Base-by-base conservation (phyloP, 2,113 vertebrate species). In the Trematomus loennbergii region DNA sequence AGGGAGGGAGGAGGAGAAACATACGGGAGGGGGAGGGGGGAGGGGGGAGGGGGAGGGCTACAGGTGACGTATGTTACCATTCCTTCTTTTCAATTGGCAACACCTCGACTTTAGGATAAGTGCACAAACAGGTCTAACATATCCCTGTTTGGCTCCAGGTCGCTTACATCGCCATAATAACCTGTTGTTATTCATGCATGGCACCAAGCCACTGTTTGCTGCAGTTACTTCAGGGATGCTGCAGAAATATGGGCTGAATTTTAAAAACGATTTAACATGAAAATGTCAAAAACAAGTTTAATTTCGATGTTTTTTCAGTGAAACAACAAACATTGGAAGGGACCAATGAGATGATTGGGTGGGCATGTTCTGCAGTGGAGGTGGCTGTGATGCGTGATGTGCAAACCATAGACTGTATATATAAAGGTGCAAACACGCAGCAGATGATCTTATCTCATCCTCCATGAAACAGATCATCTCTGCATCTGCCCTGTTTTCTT, bases 361-460 rank as follows among this genome's bases (percentile, higher is more conserved):
- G 43, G 48, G n/a, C 54, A 50, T 22, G 20, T 52, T 74, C 29
- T 70, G 66, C 79, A 70, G 59, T 16, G 43, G 48, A 62, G 22
- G 58, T 49, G 64, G 74, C n/a, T 61, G 74, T 63, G 69, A 69
- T 48, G 53, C 46, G 36, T 55, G 54, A 83, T 62, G 69, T 62
- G 75, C 57, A 78, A 66, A 61, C 33, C n/a, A n/a, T n/a, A n/a
- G n/a, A n/a, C n/a, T n/a, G n/a, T n/a, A n/a, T n/a, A n/a, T n/a
- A n/a, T n/a, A n/a, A n/a, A n/a, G n/a, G 69, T 62, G 75, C 57
- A 78, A 66, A 61, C 33, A 69, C n/a, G 49, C 78, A 60, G 54
- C 33, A 16, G 45, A 50, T 10, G 6, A 67, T 50, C 40, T 25
- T 36, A 65, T 59, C 33, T 52, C 33, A 67, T 50, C 49, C 9